These are phyloP conservation scores for Sinohyriopsis cumingii DNA, from an alignment of 2,888 invertebrate genomes.

Conservation along the genomic window DNA sequence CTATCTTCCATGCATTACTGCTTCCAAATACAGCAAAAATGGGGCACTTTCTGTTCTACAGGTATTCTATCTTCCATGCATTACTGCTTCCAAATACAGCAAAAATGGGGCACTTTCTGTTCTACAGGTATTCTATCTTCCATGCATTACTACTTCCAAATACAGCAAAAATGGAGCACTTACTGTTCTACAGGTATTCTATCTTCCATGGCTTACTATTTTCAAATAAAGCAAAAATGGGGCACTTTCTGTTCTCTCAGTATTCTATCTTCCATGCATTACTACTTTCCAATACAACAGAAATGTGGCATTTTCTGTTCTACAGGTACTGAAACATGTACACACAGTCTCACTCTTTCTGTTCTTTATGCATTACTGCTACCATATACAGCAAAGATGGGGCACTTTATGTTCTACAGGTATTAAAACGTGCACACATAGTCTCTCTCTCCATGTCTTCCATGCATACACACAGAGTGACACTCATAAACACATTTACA, in stretches of 20 bases:
- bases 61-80: conserved; percentile 63
- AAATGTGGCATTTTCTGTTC: conserved; percentile 94
- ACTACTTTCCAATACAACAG: conserved; percentile 73
- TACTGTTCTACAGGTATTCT: conserved; percentile 84
- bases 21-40: conserved; percentile 78
- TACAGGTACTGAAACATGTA: conserved; percentile 77
- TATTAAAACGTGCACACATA: conserved; percentile 40
- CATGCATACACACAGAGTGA: not conserved
- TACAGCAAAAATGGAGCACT: conserved; percentile 97
- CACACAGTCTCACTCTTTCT: not conserved
- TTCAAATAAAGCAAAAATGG: conserved; percentile 97
- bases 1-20: not conserved
- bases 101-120: conserved; percentile 97
- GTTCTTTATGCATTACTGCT: conserved; percentile 77
- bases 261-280: conserved; percentile 42
- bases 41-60: conserved; percentile 92
- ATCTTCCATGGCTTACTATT: conserved; percentile 77
- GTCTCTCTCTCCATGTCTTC: not conserved
- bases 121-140: conserved; percentile 78
- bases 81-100: conserved; percentile 91
- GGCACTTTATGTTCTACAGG: conserved; percentile 91
- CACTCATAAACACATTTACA: too few relatives aligned
- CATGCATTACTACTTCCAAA: conserved; percentile 84
- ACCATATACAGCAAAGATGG: conserved; percentile 97
- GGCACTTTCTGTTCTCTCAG: conserved; percentile 91